phyloP scores from a whole-genome alignment of 2,888 invertebrate species.

The Luperina testacea region DNA sequence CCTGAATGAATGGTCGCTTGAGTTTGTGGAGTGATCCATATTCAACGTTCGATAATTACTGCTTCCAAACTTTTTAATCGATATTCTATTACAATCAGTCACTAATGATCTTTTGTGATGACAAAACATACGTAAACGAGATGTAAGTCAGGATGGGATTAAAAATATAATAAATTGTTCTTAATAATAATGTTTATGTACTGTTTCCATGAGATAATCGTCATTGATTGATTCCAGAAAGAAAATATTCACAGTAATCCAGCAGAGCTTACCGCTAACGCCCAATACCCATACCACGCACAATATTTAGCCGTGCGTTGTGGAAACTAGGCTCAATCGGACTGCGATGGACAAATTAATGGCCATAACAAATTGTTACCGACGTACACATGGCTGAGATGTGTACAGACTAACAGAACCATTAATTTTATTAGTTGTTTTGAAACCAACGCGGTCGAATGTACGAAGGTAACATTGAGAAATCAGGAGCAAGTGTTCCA shows the following conservation, averaged over 20 bases:
- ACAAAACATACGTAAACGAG: too few relatives aligned
- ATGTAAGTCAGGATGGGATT: too few relatives aligned
- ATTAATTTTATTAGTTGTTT: constrained; percentile 74
- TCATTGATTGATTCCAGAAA: not conserved
- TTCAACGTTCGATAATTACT: not conserved
- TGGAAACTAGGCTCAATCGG: constrained; percentile 76
- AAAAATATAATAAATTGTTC: not conserved
- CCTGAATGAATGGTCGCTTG: not conserved
- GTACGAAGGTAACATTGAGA: constrained; percentile 49
- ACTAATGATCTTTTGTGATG: not conserved
- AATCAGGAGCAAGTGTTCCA: constrained; percentile 52
- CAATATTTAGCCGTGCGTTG: constrained; percentile 70
- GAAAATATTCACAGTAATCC: not conserved
- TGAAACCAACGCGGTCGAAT: constrained; percentile 61
- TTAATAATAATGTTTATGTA: not conserved
- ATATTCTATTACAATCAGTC: not conserved
- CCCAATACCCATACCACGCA: constrained; percentile 64
- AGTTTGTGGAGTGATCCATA: not conserved
- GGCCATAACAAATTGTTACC: constrained; percentile 80
- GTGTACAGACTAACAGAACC: constrained; percentile 70
- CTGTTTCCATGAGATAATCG: not conserved
- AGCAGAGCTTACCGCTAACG: constrained; percentile 13
- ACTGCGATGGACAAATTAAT: constrained; percentile 74
- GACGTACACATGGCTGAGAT: constrained; percentile 64
- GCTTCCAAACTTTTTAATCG: not conserved